Percentiles rank a stretch among this genome's conserved stretches.
phyloP scores from a whole-genome alignment of 1,140 invertebrate species.

The Heliconius hermathena region DNA sequence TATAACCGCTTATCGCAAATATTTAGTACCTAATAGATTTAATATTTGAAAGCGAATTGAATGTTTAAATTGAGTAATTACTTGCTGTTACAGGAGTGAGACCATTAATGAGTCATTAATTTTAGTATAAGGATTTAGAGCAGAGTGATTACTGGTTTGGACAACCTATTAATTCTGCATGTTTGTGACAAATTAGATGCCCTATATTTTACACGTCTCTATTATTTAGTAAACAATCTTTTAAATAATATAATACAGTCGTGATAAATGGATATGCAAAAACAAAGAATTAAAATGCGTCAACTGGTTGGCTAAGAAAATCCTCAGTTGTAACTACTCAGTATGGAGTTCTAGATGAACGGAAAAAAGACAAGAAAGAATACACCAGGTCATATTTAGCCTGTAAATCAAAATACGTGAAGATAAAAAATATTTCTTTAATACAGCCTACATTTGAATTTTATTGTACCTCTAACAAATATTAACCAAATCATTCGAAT shows the following conservation, averaged over 20 bases:
- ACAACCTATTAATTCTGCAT: constrained; percentile 51
- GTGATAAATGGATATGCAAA: neutral
- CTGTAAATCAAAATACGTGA: neutral
- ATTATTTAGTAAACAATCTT: neutral
- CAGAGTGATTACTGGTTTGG: constrained; percentile 45
- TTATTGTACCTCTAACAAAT: neutral
- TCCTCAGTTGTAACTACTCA: neutral
- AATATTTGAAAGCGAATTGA: neutral
- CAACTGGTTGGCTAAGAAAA: neutral
- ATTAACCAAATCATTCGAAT: neutral
- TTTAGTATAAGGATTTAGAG: constrained; percentile 32
- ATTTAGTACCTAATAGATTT: neutral
- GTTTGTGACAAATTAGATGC: constrained; percentile 50
- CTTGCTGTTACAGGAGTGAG: constrained; percentile 7
- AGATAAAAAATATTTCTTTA: neutral
- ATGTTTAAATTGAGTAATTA: constrained; percentile 4
- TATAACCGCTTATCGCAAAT: neutral
- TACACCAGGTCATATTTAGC: too few relatives aligned
- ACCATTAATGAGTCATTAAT: constrained; percentile 35
- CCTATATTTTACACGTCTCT: neutral
- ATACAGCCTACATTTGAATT: neutral
- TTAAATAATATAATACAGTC: neutral
- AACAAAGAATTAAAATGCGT: too few relatives aligned
- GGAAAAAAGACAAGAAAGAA: too few relatives aligned
- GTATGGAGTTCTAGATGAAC: too few relatives aligned